Percentiles rank a stretch among this genome's conserved stretches.
Evolutionary conservation across 2,113 vertebrate genomes (phyloP).

Genomic region (Vidua chalybeata): DNA sequence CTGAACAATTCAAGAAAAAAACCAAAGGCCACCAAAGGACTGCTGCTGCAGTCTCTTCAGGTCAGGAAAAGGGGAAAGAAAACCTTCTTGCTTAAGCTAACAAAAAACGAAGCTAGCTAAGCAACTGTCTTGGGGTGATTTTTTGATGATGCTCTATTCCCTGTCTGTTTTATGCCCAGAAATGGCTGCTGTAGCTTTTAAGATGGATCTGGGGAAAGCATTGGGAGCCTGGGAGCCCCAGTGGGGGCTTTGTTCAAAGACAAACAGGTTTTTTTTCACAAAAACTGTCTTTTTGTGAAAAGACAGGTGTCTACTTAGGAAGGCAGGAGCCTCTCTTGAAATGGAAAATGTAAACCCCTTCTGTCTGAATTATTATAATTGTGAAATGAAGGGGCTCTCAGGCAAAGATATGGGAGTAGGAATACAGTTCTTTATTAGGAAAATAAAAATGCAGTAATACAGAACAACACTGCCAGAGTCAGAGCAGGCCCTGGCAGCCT

Average conservation of each 20-base stretch:
- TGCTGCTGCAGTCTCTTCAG: neutral
- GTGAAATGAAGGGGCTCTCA: neutral
- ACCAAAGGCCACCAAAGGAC: fast-evolving
- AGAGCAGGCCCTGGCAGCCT: fast-evolving
- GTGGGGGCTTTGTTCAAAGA: neutral
- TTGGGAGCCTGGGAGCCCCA: neutral
- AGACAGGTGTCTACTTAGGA: neutral
- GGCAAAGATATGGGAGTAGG: neutral
- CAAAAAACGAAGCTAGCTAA: no score
- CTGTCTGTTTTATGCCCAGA: neutral
- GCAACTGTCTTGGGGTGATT: neutral
- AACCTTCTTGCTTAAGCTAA: neutral
- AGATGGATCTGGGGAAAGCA: neutral
- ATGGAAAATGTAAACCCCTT: neutral
- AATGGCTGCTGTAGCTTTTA: no score
- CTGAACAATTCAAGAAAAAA: neutral
- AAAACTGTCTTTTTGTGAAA: no score
- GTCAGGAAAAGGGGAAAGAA: neutral
- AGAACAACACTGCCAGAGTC: neutral
- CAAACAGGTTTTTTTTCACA: no score
- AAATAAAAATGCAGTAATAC: neutral
- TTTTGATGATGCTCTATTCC: neutral
- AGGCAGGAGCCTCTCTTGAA: neutral
- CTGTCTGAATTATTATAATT: neutral
- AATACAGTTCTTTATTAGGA: neutral